Conservation (phyloP, 2,888 invertebrate genomes). For the Eristalis pertinax region DNA sequence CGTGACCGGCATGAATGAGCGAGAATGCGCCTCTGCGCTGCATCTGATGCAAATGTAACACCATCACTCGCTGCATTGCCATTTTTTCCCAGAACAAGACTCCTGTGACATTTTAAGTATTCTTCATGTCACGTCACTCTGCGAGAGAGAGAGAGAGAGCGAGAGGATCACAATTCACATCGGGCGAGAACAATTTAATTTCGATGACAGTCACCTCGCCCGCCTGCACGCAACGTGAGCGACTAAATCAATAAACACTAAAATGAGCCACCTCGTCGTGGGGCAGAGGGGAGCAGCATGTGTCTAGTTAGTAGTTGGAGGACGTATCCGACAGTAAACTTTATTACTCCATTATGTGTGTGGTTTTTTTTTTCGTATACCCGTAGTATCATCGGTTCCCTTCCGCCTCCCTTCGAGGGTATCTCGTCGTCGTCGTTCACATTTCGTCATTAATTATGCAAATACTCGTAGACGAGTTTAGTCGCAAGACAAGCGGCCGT, state of each 20-base stretch:
- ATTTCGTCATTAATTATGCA: slow-evolving; percentile 46
- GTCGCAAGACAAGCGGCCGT: background rate
- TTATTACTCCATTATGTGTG: background rate
- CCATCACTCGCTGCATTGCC: background rate
- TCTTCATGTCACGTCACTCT: slow-evolving; percentile 23
- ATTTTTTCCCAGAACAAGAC: slow-evolving; percentile 1
- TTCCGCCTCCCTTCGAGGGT: background rate
- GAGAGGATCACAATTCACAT: background rate
- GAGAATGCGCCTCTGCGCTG: background rate
- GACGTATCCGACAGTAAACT: slow-evolving; percentile 13
- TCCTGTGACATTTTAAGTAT: slow-evolving; percentile 14
- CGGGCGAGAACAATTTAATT: slow-evolving; percentile 15
- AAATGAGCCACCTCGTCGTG: background rate
- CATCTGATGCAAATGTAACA: slow-evolving; percentile 12
- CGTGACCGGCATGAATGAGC: slow-evolving; percentile 31
- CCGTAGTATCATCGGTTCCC: background rate
- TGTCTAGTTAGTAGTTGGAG: background rate
- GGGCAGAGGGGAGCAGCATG: background rate
- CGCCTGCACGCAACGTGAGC: slow-evolving; percentile 29
- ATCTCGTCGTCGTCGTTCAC: slow-evolving; percentile 1
- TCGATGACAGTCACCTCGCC: slow-evolving; percentile 6
- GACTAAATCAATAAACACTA: slow-evolving; percentile 28
- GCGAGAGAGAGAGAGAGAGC: no score
- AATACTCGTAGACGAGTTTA: slow-evolving; percentile 14
- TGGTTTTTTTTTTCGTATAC: background rate